Evolutionary conservation across 2,113 vertebrate species (phyloP).

Genomic region (Andinoacara biseriatus): DNA sequence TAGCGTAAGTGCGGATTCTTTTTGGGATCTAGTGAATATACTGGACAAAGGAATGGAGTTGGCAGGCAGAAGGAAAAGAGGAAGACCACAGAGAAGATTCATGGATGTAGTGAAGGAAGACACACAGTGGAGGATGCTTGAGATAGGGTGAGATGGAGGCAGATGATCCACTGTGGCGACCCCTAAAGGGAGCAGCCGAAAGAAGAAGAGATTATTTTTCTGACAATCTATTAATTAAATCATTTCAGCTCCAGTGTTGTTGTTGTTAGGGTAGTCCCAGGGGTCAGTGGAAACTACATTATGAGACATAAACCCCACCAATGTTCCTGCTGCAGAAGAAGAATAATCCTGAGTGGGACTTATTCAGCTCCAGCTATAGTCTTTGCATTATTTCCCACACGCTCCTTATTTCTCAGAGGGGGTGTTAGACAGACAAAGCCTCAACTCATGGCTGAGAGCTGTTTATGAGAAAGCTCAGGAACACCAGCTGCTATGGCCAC

Average conservation of each 20-base stretch:
- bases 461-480: slow-evolving; percentile 38
- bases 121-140: not conserved
- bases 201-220: not conserved
- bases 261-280: not conserved
- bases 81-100: too few relatives aligned
- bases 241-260: slow-evolving; percentile 2
- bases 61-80: not conserved
- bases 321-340: not conserved
- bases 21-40: not conserved
- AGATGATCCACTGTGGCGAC: not conserved
- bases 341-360: slow-evolving; percentile 20
- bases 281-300: not conserved
- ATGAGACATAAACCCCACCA: slow-evolving; percentile 7
- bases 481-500: slow-evolving; percentile 37
- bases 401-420: slow-evolving; percentile 38
- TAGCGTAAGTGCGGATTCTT: not conserved
- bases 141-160: not conserved
- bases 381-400: slow-evolving; percentile 40
- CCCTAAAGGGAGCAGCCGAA: not conserved
- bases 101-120: not conserved
- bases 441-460: slow-evolving; percentile 33
- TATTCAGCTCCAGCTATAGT: not conserved
- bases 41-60: not conserved
- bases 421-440: slow-evolving; percentile 15
- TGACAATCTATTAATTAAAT: not conserved